Percentiles rank a stretch among this genome's conserved stretches.
These are phyloP conservation scores for Stratiomys singularior DNA, from an alignment of 2,888 invertebrate species.

Conservation along the genomic window DNA sequence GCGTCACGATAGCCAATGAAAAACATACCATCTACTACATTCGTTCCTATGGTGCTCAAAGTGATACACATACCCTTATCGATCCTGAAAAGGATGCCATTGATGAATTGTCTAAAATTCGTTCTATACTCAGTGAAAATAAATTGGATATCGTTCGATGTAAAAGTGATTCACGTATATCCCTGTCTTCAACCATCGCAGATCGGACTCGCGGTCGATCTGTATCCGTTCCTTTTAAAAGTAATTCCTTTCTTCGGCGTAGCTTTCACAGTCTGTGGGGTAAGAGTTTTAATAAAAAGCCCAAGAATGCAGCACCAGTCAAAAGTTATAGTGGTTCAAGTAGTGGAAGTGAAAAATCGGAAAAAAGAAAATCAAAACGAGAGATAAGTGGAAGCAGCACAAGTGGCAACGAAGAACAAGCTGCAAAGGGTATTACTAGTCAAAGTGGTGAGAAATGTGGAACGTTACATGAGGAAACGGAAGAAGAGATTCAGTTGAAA, in stretches of 20 bases:
- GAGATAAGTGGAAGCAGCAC: background rate
- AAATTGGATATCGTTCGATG: constrained; percentile 32
- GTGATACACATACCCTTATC: too few relatives aligned
- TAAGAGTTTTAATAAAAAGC: constrained; percentile 31
- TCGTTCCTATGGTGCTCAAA: constrained; percentile 18
- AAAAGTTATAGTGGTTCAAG: constrained; percentile 20
- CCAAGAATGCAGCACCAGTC: background rate
- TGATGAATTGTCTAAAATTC: constrained; percentile 23
- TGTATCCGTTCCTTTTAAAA: constrained; percentile 23
- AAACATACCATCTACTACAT: constrained; percentile 32
- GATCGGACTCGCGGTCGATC: constrained; percentile 13
- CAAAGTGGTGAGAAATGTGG: constrained; percentile 27
- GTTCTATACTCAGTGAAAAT: constrained; percentile 23
- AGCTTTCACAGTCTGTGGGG: constrained; percentile 43
- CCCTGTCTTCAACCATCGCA: background rate
- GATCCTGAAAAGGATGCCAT: constrained; percentile 33
- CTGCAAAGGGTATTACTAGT: background rate
- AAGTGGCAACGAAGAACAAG: background rate
- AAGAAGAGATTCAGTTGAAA: constrained; percentile 12
- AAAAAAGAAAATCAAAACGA: constrained; percentile 10
- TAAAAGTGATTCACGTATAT: constrained; percentile 24
- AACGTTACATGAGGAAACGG: constrained; percentile 14
- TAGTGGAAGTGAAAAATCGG: constrained; percentile 41
- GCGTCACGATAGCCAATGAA: background rate
- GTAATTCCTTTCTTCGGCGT: constrained; percentile 24